Conservation (phyloP, 2,797 vertebrate genomes). For the Micromesistius poutassou region DNA sequence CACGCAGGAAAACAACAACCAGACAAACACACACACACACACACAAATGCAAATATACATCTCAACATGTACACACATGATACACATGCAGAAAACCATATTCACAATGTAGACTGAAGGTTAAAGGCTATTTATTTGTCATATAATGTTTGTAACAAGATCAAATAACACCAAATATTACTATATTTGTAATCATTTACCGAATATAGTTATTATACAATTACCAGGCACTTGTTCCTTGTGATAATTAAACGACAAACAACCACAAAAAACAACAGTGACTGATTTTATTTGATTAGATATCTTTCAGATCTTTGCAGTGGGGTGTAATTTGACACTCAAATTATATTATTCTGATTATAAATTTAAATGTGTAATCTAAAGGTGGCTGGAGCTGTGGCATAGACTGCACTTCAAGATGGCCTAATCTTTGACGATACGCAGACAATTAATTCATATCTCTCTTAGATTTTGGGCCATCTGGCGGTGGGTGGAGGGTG, state of each 20-base stretch:
- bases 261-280: neutral
- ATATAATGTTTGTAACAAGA: neutral
- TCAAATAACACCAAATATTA: neutral
- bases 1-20: conserved; percentile 23
- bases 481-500: conserved; percentile 1
- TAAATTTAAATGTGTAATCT: neutral
- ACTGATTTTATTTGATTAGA: too few relatives aligned
- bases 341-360: neutral
- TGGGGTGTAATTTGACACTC: too few relatives aligned
- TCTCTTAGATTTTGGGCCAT: conserved; percentile 16
- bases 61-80: conserved; percentile 31
- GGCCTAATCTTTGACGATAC: conserved; percentile 25
- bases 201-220: neutral
- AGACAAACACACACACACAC: conserved; percentile 7
- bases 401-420: neutral
- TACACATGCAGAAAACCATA: conserved; percentile 25
- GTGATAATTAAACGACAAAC: neutral
- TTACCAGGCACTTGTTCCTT: neutral
- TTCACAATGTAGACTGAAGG: conserved; percentile 6
- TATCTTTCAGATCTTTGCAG: neutral
- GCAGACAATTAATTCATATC: conserved; percentile 26
- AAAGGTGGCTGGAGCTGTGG: neutral
- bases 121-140: neutral
- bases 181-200: neutral
- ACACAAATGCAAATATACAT: conserved; percentile 38